phyloP scores from a whole-genome alignment of 1,140 invertebrate species.

The Cydia pomonella region DNA sequence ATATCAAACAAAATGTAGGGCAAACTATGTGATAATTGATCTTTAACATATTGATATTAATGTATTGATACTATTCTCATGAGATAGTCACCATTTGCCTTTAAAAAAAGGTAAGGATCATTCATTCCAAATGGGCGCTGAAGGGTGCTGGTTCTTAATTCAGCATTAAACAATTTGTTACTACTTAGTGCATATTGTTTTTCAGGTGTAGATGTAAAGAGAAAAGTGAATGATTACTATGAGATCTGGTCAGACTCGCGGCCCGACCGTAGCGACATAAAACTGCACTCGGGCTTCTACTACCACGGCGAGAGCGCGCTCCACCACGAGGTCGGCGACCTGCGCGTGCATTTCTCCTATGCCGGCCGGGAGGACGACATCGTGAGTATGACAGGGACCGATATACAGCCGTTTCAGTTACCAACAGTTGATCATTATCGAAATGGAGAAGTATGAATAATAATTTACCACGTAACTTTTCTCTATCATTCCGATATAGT shows the following conservation, averaged over 20 bases:
- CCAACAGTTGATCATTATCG: too few species aligned
- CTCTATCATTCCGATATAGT: too few species aligned
- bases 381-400: slow-evolving; percentile 73
- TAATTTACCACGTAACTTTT: too few species aligned
- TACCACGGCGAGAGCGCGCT: slow-evolving; percentile 92
- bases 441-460: too few species aligned
- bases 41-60: too few species aligned
- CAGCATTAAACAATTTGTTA: slow-evolving; percentile 12
- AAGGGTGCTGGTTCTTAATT: slow-evolving; percentile 6
- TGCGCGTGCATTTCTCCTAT: slow-evolving; percentile 91
- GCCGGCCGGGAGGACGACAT: slow-evolving; percentile 88
- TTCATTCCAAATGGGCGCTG: too few species aligned
- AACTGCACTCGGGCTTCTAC: slow-evolving; percentile 92
- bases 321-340: slow-evolving; percentile 91
- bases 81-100: too few species aligned
- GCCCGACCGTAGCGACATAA: slow-evolving; percentile 89
- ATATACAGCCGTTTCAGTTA: slow-evolving; percentile 43
- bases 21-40: too few species aligned
- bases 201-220: slow-evolving; percentile 83
- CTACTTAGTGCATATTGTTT: slow-evolving; percentile 44
- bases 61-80: too few species aligned
- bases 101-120: too few species aligned
- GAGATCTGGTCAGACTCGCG: slow-evolving; percentile 92
- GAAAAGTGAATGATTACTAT: slow-evolving; percentile 88
- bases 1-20: too few species aligned